Conservation (phyloP, 2,888 invertebrate genomes). For the Ecliptopera silaceata region DNA sequence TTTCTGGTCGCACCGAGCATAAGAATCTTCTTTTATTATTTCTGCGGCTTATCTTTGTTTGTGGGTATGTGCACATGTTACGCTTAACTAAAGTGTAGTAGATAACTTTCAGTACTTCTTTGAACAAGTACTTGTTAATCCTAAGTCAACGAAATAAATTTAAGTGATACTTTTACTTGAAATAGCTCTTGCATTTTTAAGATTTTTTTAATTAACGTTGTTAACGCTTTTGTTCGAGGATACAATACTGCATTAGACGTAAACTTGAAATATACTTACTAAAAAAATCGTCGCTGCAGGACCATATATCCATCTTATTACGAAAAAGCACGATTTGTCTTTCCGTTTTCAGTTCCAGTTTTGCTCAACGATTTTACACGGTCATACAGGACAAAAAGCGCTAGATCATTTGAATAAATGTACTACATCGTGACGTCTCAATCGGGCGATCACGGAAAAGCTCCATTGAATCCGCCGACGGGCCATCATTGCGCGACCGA, state of each 20-base stretch:
- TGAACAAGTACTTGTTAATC: neutral
- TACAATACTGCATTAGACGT: too few relatives aligned
- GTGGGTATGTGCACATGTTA: neutral
- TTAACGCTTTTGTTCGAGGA: too few relatives aligned
- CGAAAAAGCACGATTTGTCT: too few relatives aligned
- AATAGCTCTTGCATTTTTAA: too few relatives aligned
- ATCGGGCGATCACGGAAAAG: slow-evolving; percentile 71
- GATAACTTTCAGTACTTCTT: neutral
- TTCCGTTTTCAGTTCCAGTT: neutral
- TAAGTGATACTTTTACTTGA: neutral
- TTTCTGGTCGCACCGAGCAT: neutral
- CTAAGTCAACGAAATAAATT: neutral
- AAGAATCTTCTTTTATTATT: neutral
- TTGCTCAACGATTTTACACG: slow-evolving; percentile 1
- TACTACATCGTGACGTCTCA: slow-evolving; percentile 66
- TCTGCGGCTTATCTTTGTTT: neutral
- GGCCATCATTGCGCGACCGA: slow-evolving; percentile 61
- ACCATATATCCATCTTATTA: too few relatives aligned
- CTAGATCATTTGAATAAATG: slow-evolving; percentile 44
- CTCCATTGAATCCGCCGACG: slow-evolving; percentile 65
- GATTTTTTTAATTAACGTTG: too few relatives aligned
- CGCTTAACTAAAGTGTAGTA: neutral
- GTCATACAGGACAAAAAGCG: slow-evolving; percentile 23
- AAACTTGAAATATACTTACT: too few relatives aligned
- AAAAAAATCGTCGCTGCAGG: too few relatives aligned